Evolutionary conservation across 2,888 invertebrate genomes (phyloP), one percentile per base, ranked within the genome.

Genomic region (Tipula confusa): DNA sequence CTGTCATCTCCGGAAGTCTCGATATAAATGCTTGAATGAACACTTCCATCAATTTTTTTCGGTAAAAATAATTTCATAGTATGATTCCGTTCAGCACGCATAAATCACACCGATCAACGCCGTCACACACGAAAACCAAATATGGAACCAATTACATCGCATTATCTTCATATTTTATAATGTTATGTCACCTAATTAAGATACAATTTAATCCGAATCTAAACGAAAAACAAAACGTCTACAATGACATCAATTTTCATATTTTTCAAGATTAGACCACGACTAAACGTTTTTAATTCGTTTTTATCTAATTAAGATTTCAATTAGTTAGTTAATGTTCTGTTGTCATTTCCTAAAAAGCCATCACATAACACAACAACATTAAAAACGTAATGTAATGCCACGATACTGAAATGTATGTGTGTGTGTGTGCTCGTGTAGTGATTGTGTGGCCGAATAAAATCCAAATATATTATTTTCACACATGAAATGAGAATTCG

Each of bases 291-390:
- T 43, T 31, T 64, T 64, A 64, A 64, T 64, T 64, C 64, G 18
- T 64, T 64, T 64, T 64, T 64, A 64, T 64, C 64, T 64, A 64
- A 64, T 64, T 64, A 64, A 64, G 64, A 64, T 64, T 64, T 64
- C 64, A 64, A 64, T 64, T 64, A 64, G 64, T 64, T 24, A 64
- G 64, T 64, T 64, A 64, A 64, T 64, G 64, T 64, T 64, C 64
- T 64, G 64, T 64, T 64, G 64, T 64, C 64, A 64, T 64, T 64
- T 64, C 64, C 64, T 64, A 64, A 64, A 64, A 24, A 64, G 64
- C 64, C 64, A 64, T 64, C 64, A 15, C 15, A 43, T 15, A n/a
- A 64, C 43, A 64, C 64, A 64, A 64, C 24, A 24, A 15, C 13
- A 43, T 7, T 13, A 43, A 43, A 64, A 18, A 64, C 24, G 18